Conservation (phyloP, 1,140 invertebrate genomes). For the Drosophila sturtevanti region DNA sequence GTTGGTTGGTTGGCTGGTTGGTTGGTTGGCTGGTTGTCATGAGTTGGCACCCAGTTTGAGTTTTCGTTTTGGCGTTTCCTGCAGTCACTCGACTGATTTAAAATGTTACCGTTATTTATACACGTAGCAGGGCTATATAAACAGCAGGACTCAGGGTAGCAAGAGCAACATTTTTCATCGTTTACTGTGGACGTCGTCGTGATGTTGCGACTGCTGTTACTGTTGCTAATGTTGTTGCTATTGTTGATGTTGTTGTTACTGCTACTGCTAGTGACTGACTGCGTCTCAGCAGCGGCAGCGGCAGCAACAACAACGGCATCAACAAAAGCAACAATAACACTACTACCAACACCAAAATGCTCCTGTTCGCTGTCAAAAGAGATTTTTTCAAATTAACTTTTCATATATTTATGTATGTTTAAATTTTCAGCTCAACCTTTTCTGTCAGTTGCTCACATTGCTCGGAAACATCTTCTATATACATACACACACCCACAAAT, state of each 20-base stretch:
- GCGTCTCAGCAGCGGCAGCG: conserved; percentile 57
- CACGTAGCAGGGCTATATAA: conserved; percentile 73
- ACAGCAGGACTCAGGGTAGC: conserved; percentile 41
- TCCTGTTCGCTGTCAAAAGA: conserved; percentile 71
- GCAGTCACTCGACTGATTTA: conserved; percentile 79
- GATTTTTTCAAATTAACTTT: conserved; percentile 82
- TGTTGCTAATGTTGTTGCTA: conserved; percentile 58
- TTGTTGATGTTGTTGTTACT: conserved; percentile 43
- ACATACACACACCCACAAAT: conserved; percentile 10
- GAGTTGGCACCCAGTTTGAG: conserved; percentile 66
- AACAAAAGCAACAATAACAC: conserved; percentile 35
- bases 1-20: conserved; percentile 8
- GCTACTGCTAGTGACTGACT: conserved; percentile 75
- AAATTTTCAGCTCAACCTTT: conserved; percentile 57
- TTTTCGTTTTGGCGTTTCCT: conserved; percentile 72
- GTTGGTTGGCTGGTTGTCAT: conserved; percentile 46
- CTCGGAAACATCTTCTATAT: conserved; percentile 14
- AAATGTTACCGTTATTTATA: conserved; percentile 81
- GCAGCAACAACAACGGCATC: conserved; percentile 18
- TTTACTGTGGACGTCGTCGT: conserved; percentile 45
- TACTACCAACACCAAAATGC: conserved; percentile 24
- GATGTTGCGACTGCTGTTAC: conserved; percentile 22
- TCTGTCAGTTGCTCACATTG: conserved; percentile 39
- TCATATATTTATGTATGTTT: conserved; percentile 79
- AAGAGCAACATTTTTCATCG: conserved; percentile 72